Percentiles rank a stretch among this genome's conserved stretches.
These are phyloP conservation scores for Agrypnus murinus DNA, from an alignment of 2,888 invertebrate species.

Conservation along the genomic window DNA sequence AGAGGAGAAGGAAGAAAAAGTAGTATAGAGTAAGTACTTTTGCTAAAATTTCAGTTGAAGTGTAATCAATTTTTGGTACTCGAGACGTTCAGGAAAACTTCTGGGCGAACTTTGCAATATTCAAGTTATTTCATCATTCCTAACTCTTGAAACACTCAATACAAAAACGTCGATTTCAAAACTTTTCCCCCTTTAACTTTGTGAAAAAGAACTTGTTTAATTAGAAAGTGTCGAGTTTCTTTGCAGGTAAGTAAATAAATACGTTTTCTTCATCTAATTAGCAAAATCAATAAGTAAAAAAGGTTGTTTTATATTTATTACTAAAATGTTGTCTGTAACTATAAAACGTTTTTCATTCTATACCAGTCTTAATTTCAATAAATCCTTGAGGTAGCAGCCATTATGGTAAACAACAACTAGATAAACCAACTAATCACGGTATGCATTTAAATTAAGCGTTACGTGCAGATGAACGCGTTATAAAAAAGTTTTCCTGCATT, in stretches of 20 bases:
- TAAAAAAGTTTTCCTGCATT: too few species aligned
- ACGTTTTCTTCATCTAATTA: background rate
- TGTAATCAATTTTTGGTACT: constrained; percentile 8
- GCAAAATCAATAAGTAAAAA: too few species aligned
- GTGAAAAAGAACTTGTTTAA: constrained; percentile 4
- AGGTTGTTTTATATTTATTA: too few species aligned
- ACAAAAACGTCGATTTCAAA: background rate
- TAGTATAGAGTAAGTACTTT: background rate
- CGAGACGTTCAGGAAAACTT: constrained; percentile 1
- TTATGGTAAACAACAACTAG: background rate
- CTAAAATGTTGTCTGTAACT: too few species aligned
- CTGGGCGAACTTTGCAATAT: background rate
- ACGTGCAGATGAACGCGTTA: constrained; percentile 20
- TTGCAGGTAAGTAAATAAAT: constrained; percentile 9
- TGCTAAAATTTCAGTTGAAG: background rate
- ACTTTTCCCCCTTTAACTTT: background rate
- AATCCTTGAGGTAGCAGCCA: constrained; percentile 29
- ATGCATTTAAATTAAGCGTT: constrained; percentile 18
- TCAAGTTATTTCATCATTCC: constrained; percentile 9
- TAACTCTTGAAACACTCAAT: background rate
- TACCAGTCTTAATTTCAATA: constrained; percentile 30
- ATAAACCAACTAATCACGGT: constrained; percentile 15
- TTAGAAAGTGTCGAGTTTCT: background rate
- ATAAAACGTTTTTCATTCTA: constrained; percentile 7
- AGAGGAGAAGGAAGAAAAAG: background rate